Base-by-base conservation (phyloP, 2,888 invertebrate genomes). In the Drosophila parthenogenetica region DNA sequence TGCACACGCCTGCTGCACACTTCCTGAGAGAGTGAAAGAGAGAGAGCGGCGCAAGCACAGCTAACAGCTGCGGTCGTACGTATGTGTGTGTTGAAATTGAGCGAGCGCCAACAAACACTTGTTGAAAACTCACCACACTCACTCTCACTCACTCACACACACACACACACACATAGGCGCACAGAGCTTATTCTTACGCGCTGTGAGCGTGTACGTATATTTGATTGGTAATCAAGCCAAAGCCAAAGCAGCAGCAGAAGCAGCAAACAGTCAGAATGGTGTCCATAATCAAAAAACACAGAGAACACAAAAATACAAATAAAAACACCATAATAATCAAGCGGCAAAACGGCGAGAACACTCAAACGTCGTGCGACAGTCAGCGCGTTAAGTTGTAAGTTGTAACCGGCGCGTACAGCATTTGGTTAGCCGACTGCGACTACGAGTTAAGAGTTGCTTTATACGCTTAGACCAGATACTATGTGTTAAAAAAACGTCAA, bases 91-190 rank as follows among this genome's bases (percentile, higher is more conserved):
- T 65, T 73, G 75, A 71, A 65, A 50, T 69, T 73, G 60, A 60
- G 60, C 60, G 69, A 63, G 42, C 49, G n/a, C 43, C 60, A 59
- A 39, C 69, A 73, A 73, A 84, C 82, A 83, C 89, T 88, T 86
- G 87, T 86, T 87, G 81, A 50, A 73, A 83, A 88, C 84, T 80
- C 89, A 83, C 83, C 83, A 89, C 89, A 71, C 78, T 79, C 67
- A 70, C 71, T 55, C 70, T 64, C 51, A 48, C 46, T 61, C 51
- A 49, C 25, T 29, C 66, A 50, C 42, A 45, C 32, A 40, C 68
- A n/a, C n/a, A 3, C 22, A 5, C 22, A 22, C 22, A 22, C 22
- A 22, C 22, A 57, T 32, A 46, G 22, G 63, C 76, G 58, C 69
- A 53, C 10, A 54, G 57, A 62, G 71, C 80, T 72, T 63, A 61